Percentiles rank a stretch among this genome's conserved stretches.
phyloP scores from a whole-genome alignment of 2,797 vertebrate species.

The Philypnodon macrostomus region DNA sequence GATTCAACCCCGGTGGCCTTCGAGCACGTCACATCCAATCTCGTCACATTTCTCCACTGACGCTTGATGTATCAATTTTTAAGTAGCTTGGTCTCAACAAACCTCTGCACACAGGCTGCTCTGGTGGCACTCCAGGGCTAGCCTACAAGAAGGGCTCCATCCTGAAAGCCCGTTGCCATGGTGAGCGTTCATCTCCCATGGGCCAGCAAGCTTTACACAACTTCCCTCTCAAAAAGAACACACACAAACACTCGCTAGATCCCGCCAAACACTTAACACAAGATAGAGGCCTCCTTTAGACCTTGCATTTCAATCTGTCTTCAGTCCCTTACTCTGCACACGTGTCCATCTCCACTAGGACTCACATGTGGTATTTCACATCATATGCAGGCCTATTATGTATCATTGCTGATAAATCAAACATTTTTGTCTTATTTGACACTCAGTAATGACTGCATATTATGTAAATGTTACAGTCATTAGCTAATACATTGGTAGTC shows the following conservation, averaged over 20 bases:
- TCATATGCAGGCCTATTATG: too few relatives aligned
- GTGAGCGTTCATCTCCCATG: slow-evolving; percentile 70
- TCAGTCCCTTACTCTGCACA: slow-evolving; percentile 28
- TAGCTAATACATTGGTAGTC: too few relatives aligned
- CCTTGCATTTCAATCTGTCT: slow-evolving; percentile 15
- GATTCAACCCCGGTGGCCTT: slow-evolving; percentile 54
- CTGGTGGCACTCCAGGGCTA: slow-evolving; percentile 63
- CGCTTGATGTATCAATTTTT: slow-evolving; percentile 80
- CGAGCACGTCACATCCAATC: slow-evolving; percentile 71
- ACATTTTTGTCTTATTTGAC: too few relatives aligned
- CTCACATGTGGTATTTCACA: neutral
- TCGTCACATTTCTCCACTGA: slow-evolving; percentile 72
- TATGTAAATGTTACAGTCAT: too few relatives aligned
- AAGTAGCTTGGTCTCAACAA: slow-evolving; percentile 65
- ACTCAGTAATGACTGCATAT: too few relatives aligned
- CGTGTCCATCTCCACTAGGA: neutral
- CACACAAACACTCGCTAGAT: slow-evolving; percentile 27
- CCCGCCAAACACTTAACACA: slow-evolving; percentile 13
- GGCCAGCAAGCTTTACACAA: slow-evolving; percentile 68
- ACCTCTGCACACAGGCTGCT: slow-evolving; percentile 38
- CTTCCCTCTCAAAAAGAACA: slow-evolving; percentile 51
- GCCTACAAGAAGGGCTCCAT: slow-evolving; percentile 66
- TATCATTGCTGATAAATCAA: too few relatives aligned
- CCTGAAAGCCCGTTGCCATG: slow-evolving; percentile 79
- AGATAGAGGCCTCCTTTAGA: slow-evolving; percentile 7